Percentiles rank a stretch among this genome's conserved stretches.
These are phyloP conservation scores for Heliocidaris erythrogramma DNA, from an alignment of 35 echinoderm and acorn worm genomes.

Conservation along the genomic window DNA sequence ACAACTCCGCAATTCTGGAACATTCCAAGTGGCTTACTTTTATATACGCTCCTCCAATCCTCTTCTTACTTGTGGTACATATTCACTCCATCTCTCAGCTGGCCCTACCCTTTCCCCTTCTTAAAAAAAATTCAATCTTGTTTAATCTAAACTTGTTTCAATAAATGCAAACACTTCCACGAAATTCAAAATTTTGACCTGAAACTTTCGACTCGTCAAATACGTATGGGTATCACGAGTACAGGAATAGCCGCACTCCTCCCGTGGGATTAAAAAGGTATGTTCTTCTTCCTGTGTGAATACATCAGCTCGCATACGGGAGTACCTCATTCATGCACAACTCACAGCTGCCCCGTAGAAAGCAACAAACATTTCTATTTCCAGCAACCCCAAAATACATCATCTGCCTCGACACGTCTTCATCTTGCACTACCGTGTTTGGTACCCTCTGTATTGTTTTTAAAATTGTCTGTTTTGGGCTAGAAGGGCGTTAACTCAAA, in stretches of 20 bases:
- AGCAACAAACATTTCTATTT: conserved; percentile 2
- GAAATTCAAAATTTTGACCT: neutral
- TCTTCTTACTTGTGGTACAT: no score
- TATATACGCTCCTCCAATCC: no score
- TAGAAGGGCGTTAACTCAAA: no score
- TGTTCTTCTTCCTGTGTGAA: neutral
- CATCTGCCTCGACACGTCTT: neutral
- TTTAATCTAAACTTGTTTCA: neutral
- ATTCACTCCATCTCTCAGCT: no score
- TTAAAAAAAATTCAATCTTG: no score
- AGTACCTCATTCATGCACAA: neutral
- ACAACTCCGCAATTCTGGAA: no score
- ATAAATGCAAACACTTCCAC: neutral
- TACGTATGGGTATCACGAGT: neutral
- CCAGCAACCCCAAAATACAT: neutral
- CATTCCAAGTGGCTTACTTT: no score
- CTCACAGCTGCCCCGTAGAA: neutral
- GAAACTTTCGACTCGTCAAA: neutral
- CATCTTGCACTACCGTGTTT: neutral
- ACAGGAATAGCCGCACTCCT: neutral
- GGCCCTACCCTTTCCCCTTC: no score
- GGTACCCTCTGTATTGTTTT: no score
- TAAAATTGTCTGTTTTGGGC: no score
- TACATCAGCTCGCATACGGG: neutral
- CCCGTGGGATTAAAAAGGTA: neutral